Base-by-base conservation (phyloP, 2,888 invertebrate species). In the Neoitamus cyanurus region DNA sequence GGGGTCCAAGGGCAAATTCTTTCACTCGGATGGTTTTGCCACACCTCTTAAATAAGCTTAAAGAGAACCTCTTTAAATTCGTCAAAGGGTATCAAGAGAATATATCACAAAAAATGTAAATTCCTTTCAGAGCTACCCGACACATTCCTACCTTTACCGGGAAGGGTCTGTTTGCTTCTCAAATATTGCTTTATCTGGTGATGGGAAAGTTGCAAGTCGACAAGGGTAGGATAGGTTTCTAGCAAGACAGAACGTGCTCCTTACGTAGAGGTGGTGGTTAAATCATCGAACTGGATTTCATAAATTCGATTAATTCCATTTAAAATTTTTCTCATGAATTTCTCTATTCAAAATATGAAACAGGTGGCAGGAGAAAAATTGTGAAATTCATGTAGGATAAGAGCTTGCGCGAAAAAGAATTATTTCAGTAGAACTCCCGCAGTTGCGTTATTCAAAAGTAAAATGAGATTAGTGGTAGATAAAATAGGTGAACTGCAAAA, bases 31-130 rank as follows among this genome's bases (percentile, higher is more conserved):
- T 75, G 37, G 28, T 75, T 75, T 37, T 42, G 34, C 9, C 30
- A 58, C 34, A 46, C 31, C 48, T 78, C 31, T 58, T 31, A 78
- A 78, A 78, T 48, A 78, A 78, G 78, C 78, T 78, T 48, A 78
- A 70, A 58, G 42, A 37, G 78, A 20, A 48, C 30, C 58, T 78
- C 37, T 48, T 31, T 46, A 48, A 78, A 78, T 11, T 48, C 78
- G n/a, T 37, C 58, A 48, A 78, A 78, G 48, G 78, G 58, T 58
- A 78, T 78, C 78, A 34, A n/a, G 37, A 37, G 13, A 58, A 58
- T 25, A 58, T 58, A n/a, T 48, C 48, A 58, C 58, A 58, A 58
- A 58, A 70, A 70, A 70, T 70, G 28, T 28, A 30, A 70, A 58
- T 31, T 31, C 42, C 20, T 73, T 73, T 58, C 30, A n/a, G 48